These are phyloP conservation scores for Herpailurus yagouaroundi DNA, from an alignment of 2,113 vertebrate species.

Conservation along the genomic window DNA sequence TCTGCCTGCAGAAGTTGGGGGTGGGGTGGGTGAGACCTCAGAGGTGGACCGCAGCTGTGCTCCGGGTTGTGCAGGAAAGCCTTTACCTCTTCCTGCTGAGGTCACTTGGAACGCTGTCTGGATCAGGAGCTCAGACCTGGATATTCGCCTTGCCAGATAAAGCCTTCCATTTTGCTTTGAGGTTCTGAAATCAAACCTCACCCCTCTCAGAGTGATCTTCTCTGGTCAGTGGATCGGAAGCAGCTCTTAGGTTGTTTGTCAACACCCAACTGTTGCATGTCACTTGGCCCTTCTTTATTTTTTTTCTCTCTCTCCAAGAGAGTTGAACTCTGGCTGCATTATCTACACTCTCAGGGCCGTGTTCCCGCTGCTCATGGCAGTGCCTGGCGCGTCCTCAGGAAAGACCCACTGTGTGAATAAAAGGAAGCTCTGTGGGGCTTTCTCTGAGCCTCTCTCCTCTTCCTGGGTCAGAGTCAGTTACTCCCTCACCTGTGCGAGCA, in stretches of 20 bases:
- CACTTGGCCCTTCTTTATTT: fast-evolving
- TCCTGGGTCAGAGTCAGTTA: neutral
- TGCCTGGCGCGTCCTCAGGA: neutral
- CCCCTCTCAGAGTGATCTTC: neutral
- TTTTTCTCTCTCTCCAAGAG: neutral
- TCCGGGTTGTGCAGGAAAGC: neutral
- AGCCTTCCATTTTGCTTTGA: slow-evolving; percentile 39
- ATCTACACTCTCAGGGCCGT: fast-evolving
- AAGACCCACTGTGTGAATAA: neutral
- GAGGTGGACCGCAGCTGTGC: neutral
- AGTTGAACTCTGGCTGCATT: neutral
- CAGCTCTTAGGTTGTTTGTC: neutral
- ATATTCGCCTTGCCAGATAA: neutral
- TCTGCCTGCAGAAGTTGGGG: neutral
- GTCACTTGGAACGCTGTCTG: neutral
- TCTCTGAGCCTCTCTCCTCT: too few relatives aligned
- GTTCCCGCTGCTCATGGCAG: too few relatives aligned
- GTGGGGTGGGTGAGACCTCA: too few relatives aligned
- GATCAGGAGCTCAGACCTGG: neutral
- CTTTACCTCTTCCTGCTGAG: neutral
- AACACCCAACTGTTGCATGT: neutral
- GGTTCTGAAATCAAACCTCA: neutral
- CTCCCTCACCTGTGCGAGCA: neutral
- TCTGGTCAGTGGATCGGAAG: neutral
- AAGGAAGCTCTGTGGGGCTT: neutral